phyloP scores from a whole-genome alignment of 2,888 invertebrate genomes.

The Volucella bombylans region DNA sequence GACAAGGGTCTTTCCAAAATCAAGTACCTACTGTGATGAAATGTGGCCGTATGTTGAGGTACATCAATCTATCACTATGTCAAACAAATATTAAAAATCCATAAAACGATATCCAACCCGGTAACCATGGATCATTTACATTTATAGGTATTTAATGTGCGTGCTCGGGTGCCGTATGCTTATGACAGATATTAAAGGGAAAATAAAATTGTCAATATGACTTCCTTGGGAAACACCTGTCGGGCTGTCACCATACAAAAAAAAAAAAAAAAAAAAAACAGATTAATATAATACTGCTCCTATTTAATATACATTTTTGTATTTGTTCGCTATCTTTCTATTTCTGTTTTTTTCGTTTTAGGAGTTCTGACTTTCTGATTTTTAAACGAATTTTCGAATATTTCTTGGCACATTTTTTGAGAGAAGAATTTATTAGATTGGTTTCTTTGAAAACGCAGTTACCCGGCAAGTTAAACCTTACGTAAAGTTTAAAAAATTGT shows the following conservation, averaged over 20 bases:
- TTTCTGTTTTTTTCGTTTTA: background rate
- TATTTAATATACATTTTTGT: slow-evolving; percentile 39
- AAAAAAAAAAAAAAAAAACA: slow-evolving; percentile 1
- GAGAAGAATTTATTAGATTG: too few species aligned
- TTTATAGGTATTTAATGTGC: slow-evolving; percentile 52
- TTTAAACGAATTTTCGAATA: too few species aligned
- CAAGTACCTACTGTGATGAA: too few species aligned
- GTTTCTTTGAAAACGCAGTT: too few species aligned
- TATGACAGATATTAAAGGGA: slow-evolving; percentile 1
- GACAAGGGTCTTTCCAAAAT: too few species aligned
- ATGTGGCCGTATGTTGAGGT: background rate
- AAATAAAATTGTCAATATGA: slow-evolving; percentile 42
- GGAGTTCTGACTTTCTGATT: background rate
- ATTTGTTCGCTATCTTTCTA: background rate
- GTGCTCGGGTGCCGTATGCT: slow-evolving; percentile 10
- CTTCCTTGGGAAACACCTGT: slow-evolving; percentile 51
- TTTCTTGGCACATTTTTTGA: too few species aligned
- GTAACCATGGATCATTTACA: slow-evolving; percentile 32
- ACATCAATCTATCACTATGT: slow-evolving; percentile 44
- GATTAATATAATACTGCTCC: slow-evolving; percentile 13
- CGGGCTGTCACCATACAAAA: background rate
- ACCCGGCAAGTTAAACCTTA: too few species aligned
- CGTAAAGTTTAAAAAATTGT: too few species aligned
- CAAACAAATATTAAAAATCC: slow-evolving; percentile 48
- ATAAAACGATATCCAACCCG: slow-evolving; percentile 29